phyloP scores from a whole-genome alignment of 35 echinoderm and acorn worm genomes.

The Strongylocentrotus purpuratus region DNA sequence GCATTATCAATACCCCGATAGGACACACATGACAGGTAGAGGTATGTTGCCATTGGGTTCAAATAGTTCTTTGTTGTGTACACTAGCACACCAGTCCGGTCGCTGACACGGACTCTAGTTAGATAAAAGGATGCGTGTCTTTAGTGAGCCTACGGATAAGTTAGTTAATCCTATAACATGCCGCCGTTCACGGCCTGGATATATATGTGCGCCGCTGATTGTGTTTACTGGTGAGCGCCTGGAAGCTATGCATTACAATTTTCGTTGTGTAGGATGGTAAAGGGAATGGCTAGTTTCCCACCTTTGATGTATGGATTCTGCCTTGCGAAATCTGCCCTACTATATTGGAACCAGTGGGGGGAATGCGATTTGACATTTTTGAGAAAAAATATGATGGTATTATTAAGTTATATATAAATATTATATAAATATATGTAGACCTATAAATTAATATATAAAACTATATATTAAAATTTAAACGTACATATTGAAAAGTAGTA shows the following conservation, averaged over 20 bases:
- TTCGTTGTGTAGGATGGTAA: neutral
- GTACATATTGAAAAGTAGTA: no score
- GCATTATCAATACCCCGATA: neutral
- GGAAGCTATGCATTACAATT: neutral
- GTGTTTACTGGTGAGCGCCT: neutral
- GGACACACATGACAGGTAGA: neutral
- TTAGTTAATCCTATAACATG: constrained; percentile 19
- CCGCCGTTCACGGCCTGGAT: neutral
- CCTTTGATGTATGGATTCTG: neutral
- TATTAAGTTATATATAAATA: no score
- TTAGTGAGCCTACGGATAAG: neutral
- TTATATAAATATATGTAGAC: no score
- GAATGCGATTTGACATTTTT: no score
- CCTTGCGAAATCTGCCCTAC: no score
- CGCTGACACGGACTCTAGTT: neutral
- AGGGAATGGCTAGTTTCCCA: neutral
- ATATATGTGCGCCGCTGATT: neutral
- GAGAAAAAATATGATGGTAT: no score
- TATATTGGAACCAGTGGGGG: no score
- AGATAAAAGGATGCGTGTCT: constrained; percentile 10
- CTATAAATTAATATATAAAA: no score
- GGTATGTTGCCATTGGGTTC: neutral
- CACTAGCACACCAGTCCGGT: neutral
- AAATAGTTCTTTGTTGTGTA: neutral
- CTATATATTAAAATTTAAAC: no score